Percentiles rank a stretch among this genome's conserved stretches.
Conservation (phyloP, 2,113 vertebrate genomes). For the Aleadryas rufinucha region DNA sequence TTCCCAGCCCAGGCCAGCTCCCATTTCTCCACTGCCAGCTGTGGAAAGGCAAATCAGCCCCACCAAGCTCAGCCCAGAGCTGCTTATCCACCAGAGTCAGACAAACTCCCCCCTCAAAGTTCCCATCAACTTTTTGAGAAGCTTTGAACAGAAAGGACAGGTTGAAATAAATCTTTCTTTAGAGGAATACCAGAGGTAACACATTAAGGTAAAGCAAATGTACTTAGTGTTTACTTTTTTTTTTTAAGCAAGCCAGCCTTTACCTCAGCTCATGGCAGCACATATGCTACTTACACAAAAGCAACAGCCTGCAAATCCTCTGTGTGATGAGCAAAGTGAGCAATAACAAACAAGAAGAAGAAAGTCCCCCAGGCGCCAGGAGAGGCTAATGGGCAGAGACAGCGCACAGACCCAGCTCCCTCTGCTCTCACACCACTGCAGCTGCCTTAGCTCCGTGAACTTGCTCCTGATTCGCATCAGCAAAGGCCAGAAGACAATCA, state of each 20-base stretch:
- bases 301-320: neutral
- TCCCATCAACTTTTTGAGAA: neutral
- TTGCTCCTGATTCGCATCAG: neutral
- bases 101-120: neutral
- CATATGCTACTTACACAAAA: neutral
- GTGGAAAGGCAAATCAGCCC: neutral
- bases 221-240: fast-evolving
- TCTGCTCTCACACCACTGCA: neutral
- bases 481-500: neutral
- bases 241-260: neutral
- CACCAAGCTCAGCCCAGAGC: neutral
- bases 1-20: neutral
- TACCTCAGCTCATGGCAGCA: neutral
- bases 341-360: neutral
- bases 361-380: neutral
- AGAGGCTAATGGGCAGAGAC: neutral
- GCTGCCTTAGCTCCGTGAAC: neutral
- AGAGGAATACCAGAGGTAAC: neutral
- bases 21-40: neutral
- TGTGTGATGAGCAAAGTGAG: neutral
- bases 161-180: neutral
- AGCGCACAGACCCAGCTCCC: fast-evolving
- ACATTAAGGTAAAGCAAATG: neutral
- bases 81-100: neutral
- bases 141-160: neutral